Evolutionary conservation across 2,113 vertebrate species (phyloP), one percentile per base, ranked within the genome.

Genomic region (Corvus moneduloides): DNA sequence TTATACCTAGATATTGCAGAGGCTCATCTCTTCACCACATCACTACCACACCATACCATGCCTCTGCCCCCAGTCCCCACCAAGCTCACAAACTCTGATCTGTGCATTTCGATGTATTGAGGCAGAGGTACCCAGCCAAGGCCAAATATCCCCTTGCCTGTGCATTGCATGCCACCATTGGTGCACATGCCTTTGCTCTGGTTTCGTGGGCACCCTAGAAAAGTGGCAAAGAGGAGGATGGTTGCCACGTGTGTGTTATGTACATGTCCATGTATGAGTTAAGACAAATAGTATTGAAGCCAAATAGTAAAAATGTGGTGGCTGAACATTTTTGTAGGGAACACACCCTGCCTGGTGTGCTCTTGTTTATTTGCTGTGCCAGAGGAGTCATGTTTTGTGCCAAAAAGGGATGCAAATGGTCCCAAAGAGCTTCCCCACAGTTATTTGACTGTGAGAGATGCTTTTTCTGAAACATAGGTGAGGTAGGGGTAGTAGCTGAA

Each of bases 151-250:
- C 27, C 21, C 27, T 6, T 74, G 17, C 39, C 23, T 39, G 10
- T 55, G 37, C 33, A 3, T 2, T 22, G 1, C 1, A 0, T 48
- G n/a, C 63, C 24, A 48, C 39, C 44, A 1, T 2, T 10, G 30
- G 13, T 52, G 16, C 44, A 3, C 9, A 11, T 5, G 19, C 11
- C 43, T 55, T 76, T 83, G 58, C 35, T 90, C 12, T 28, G 33
- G 18, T 35, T 41, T 16, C 7, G 2, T 23, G 32, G 44, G 33
- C 6, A 5, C 16, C 24, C 17, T 11, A 23, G 41, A 39, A 49
- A n/a, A 61, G n/a, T 21, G 55, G 4, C 37, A 26, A 23, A 54
- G 66, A 71, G 21, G 16, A 10, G 16, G 15, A 7, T 52, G 46
- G 16, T 48, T 85, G 55, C 30, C 33, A n/a, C 0, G 0, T 16